Percentiles rank a stretch among this genome's conserved stretches.
Evolutionary conservation across 2,888 invertebrate genomes (phyloP).

Genomic region (Camponotus fellah): DNA sequence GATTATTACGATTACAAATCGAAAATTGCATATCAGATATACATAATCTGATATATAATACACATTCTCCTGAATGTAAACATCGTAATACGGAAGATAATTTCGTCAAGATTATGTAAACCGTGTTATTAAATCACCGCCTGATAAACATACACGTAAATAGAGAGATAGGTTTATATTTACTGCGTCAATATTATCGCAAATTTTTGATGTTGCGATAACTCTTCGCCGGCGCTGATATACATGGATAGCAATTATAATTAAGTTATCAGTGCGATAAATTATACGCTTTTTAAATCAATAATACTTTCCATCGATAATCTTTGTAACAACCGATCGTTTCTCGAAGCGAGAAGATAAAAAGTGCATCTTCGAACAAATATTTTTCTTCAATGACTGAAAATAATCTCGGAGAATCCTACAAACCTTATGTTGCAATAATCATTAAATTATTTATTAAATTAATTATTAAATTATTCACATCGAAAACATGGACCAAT

Average conservation of each 20-base stretch:
- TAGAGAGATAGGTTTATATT: slow-evolving; percentile 35
- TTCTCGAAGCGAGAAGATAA: background rate
- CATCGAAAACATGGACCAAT: background rate
- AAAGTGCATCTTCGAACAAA: background rate
- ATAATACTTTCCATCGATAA: background rate
- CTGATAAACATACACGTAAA: slow-evolving; percentile 31
- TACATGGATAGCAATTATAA: background rate
- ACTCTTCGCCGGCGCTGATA: background rate
- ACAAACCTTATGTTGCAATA: background rate
- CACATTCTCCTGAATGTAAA: slow-evolving; percentile 26
- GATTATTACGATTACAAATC: background rate
- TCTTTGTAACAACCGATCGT: background rate
- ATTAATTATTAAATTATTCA: background rate
- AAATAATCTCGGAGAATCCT: background rate
- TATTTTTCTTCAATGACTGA: background rate
- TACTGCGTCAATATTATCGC: slow-evolving; percentile 29
- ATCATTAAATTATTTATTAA: background rate
- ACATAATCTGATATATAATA: background rate
- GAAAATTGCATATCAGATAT: slow-evolving; percentile 13
- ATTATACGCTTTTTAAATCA: background rate
- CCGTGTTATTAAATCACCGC: slow-evolving; percentile 20
- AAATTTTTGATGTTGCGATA: slow-evolving; percentile 27
- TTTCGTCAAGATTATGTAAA: slow-evolving; percentile 47
- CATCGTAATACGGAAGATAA: slow-evolving; percentile 53
- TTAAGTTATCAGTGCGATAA: slow-evolving; percentile 2